Conservation (phyloP, 2,797 vertebrate genomes). For the Enteromius argenteus region DNA sequence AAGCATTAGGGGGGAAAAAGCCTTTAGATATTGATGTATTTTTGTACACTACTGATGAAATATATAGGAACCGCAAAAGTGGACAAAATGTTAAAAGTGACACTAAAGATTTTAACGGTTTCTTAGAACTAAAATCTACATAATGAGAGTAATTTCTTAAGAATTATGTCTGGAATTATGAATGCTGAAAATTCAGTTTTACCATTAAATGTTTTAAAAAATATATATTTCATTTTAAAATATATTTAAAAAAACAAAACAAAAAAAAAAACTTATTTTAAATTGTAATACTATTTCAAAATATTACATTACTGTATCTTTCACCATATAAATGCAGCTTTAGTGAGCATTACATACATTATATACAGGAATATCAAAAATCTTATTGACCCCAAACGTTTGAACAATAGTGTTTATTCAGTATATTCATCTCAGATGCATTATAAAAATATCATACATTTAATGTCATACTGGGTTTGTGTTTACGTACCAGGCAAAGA, state of each 20-base stretch:
- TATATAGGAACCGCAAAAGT: neutral
- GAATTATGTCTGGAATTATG: neutral
- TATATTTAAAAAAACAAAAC: neutral
- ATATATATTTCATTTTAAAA: neutral
- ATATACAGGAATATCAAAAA: no score
- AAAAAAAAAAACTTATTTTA: neutral
- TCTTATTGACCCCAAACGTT: neutral
- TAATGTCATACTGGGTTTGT: conserved; percentile 12
- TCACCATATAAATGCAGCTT: neutral
- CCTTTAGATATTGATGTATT: neutral
- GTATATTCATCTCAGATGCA: neutral
- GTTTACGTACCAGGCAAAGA: conserved; percentile 77
- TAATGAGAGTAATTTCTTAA: neutral
- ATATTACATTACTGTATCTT: neutral
- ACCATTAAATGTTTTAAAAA: neutral
- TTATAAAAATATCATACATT: neutral
- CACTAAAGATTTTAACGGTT: neutral
- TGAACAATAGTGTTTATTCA: neutral
- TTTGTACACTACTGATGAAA: neutral
- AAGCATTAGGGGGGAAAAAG: neutral
- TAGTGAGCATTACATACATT: neutral
- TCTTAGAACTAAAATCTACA: neutral
- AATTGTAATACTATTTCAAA: neutral
- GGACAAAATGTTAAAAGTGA: no score
- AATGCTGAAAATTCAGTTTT: neutral